Base-by-base conservation (phyloP, 2,113 vertebrate genomes). In the Pituophis catenifer region DNA sequence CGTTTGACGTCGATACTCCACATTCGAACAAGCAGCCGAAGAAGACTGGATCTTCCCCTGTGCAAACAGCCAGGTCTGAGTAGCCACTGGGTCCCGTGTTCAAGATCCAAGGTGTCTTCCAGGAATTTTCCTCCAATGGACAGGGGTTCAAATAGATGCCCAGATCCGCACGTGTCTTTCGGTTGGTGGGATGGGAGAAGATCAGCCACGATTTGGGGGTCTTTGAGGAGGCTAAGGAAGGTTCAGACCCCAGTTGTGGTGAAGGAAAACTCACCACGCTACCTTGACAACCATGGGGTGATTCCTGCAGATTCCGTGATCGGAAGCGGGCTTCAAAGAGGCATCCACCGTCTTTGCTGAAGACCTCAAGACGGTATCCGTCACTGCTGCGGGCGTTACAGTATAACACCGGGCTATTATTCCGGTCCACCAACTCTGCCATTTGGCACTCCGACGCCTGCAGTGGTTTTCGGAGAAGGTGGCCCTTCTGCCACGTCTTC, bases 11-110 rank as follows among this genome's bases (percentile, higher is more conserved):
- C 54, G 57, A 9, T 1, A 10, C 3, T 3, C 99, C 99, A 15
- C 99, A 97, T 94, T 99, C 99, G 93, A 99, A 98, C 94, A 99
- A 93, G 95, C 99, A 99, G 0, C 97, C 98, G 0, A 99, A 99
- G 6, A 96, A 29, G 11, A 98, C 96, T 0, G 81, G 90, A 0
- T 89, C 52, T 26, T 65, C 89, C 55, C 98, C 97, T 33, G 96
- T 96, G 38, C 97, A 97, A 38, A 97, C 96, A 1, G 97, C 97
- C 95, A 99, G 96, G 97, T 99, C 99, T 0, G 99, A 99, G 92
- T 99, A 99, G 1, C 98, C 99, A 0, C 98, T 98, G 0, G 99
- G 99, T 0, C 99, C 99, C 0, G 29, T 3, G 88, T 98, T 96
- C 94, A 99, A 95, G 95, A 99, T 94, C 98, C 98, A 98, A 0